Evolutionary conservation across 2,888 invertebrate genomes (phyloP).

Genomic region (Temnothorax unifasciatus): DNA sequence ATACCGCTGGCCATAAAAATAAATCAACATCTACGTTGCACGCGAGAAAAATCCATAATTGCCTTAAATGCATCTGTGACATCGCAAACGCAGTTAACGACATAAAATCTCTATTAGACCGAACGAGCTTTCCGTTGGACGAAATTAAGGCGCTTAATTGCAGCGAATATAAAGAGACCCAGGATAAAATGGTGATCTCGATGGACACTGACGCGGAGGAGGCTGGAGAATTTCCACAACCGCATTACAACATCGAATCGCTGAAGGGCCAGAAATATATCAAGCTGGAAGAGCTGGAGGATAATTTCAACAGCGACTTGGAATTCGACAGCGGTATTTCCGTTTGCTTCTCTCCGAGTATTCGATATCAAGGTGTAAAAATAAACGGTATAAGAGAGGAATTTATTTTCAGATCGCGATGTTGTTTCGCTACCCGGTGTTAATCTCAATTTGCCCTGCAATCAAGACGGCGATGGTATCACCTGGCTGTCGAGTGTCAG

Average conservation of each 20-base stretch:
- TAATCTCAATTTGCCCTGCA: constrained; percentile 79
- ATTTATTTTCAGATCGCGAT: constrained; percentile 72
- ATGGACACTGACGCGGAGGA: constrained; percentile 54
- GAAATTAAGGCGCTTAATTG: constrained; percentile 76
- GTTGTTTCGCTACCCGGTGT: constrained; percentile 78
- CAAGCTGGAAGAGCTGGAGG: constrained; percentile 74
- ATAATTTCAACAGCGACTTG: constrained; percentile 66
- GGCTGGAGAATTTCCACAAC: constrained; percentile 67
- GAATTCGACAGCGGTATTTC: constrained; percentile 63
- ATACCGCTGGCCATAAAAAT: constrained; percentile 11
- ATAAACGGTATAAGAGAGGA: not conserved
- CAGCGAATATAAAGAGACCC: constrained; percentile 75
- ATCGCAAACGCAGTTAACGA: constrained; percentile 69
- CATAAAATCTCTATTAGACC: constrained; percentile 31
- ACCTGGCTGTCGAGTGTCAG: constrained; percentile 77
- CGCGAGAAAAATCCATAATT: constrained; percentile 55
- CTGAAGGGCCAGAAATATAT: constrained; percentile 77
- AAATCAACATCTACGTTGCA: not conserved
- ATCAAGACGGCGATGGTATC: constrained; percentile 75
- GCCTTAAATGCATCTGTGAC: constrained; percentile 78
- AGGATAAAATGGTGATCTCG: constrained; percentile 76
- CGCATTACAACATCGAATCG: constrained; percentile 73
- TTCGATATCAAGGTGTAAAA: not conserved
- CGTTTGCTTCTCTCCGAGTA: not conserved
- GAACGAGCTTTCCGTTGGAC: constrained; percentile 59